Percentiles rank a stretch among this genome's conserved stretches.
These are phyloP conservation scores for Sphinx pinastri DNA, from an alignment of 2,888 invertebrate species.

Conservation along the genomic window DNA sequence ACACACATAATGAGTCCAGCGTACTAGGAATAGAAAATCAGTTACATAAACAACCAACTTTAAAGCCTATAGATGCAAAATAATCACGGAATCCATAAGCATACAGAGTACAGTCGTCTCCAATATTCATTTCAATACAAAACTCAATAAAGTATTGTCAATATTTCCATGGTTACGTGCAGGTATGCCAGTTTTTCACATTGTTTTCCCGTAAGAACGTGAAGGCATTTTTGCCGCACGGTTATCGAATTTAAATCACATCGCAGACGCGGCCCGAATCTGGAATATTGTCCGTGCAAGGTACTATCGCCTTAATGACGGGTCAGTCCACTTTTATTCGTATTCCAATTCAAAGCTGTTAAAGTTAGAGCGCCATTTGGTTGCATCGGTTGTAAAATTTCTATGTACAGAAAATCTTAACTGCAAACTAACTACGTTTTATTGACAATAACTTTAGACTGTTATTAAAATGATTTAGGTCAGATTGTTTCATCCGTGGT, in stretches of 20 bases:
- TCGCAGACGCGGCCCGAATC: conserved; percentile 16
- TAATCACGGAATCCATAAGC: not conserved
- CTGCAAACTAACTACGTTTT: no score
- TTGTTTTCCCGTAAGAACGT: conserved; percentile 30
- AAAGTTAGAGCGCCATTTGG: not conserved
- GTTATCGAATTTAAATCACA: conserved; percentile 20
- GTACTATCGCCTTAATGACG: conserved; percentile 13
- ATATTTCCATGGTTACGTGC: conserved; percentile 29
- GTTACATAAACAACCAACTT: conserved; percentile 2
- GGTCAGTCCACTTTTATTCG: conserved; percentile 16
- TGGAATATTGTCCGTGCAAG: conserved; percentile 2
- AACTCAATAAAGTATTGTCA: conserved; percentile 25
- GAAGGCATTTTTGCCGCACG: conserved; percentile 28
- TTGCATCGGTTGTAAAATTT: no score
- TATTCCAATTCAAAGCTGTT: conserved; percentile 22
- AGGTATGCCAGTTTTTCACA: conserved; percentile 25
- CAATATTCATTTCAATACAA: conserved; percentile 18
- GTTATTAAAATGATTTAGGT: no score
- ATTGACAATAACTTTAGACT: no score
- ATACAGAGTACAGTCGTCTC: not conserved
- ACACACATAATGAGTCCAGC: not conserved
- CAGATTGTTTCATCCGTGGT: no score
- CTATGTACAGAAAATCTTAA: no score
- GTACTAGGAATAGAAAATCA: not conserved
- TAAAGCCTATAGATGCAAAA: conserved; percentile 8